Conservation (phyloP, 2,113 vertebrate genomes). For the Phycodurus eques region DNA sequence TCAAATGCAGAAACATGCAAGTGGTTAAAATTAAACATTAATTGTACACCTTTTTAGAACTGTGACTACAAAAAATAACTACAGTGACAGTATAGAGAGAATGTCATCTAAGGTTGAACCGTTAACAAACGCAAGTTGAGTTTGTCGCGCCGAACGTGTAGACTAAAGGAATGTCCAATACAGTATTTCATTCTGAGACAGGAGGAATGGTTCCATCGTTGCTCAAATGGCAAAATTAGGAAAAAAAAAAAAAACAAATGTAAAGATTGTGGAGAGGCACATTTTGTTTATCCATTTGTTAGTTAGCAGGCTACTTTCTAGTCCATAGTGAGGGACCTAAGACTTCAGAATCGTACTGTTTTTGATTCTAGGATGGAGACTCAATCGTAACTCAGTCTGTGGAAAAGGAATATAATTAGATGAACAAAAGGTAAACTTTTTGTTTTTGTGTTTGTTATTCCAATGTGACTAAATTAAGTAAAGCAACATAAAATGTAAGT, state of each 20-base stretch:
- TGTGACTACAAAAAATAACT: not conserved
- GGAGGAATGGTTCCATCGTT: not conserved
- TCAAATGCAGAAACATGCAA: not conserved
- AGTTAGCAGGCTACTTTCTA: not conserved
- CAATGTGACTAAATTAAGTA: too few relatives aligned
- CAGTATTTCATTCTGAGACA: not conserved
- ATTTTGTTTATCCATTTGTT: not conserved
- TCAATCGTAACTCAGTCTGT: not conserved
- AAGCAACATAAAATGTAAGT: too few relatives aligned
- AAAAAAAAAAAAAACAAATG: too few relatives aligned
- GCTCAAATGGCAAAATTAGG: not conserved
- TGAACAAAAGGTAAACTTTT: too few relatives aligned
- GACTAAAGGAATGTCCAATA: not conserved
- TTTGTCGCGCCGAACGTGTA: not conserved
- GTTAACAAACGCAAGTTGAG: not conserved
- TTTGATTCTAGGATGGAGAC: too few relatives aligned
- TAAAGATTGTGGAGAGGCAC: too few relatives aligned
- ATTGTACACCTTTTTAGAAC: constrained; percentile 1
- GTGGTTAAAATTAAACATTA: constrained; percentile 7
- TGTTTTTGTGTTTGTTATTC: too few relatives aligned
- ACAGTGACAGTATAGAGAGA: not conserved
- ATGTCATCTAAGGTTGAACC: not conserved
- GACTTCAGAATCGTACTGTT: not conserved
- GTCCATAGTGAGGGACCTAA: not conserved
- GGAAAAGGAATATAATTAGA: too few relatives aligned